These are phyloP conservation scores for Lagorchestes hirsutus DNA, from an alignment of 2,797 vertebrate genomes.

Conservation along the genomic window DNA sequence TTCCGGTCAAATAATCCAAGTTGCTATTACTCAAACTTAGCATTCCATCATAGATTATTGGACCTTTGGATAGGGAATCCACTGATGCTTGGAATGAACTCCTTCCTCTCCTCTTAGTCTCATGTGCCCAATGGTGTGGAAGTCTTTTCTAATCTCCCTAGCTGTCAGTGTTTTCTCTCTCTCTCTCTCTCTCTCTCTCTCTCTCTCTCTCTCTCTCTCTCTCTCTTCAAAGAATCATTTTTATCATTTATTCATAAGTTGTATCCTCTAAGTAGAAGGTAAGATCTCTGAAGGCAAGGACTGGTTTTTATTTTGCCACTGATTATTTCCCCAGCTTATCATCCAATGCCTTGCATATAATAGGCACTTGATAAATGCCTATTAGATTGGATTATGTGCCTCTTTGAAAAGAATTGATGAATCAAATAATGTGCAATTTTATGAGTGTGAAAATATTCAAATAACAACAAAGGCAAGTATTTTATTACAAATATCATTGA, in stretches of 20 bases:
- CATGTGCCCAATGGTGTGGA: not conserved
- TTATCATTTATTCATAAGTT: not conserved
- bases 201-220: too few species aligned
- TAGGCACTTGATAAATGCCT: not conserved
- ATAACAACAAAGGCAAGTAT: not conserved
- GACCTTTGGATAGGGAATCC: too few species aligned
- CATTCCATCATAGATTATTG: not conserved
- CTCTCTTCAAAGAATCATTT: not conserved
- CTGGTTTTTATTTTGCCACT: not conserved
- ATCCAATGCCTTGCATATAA: not conserved
- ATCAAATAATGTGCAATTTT: not conserved
- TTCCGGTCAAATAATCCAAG: not conserved
- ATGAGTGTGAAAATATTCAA: conserved; percentile 25
- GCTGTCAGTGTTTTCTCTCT: too few species aligned
- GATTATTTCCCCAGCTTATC: not conserved
- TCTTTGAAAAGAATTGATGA: not conserved
- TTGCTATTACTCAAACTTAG: not conserved
- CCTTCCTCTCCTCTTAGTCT: not conserved
- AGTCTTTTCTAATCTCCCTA: not conserved
- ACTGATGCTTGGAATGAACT: too few species aligned
- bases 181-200: too few species aligned
- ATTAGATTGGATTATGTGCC: not conserved
- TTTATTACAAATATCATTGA: not conserved
- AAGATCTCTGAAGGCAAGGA: not conserved
- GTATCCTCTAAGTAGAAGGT: not conserved